phyloP scores from a whole-genome alignment of 2,113 vertebrate species.

The Rhadina sibilatrix region DNA sequence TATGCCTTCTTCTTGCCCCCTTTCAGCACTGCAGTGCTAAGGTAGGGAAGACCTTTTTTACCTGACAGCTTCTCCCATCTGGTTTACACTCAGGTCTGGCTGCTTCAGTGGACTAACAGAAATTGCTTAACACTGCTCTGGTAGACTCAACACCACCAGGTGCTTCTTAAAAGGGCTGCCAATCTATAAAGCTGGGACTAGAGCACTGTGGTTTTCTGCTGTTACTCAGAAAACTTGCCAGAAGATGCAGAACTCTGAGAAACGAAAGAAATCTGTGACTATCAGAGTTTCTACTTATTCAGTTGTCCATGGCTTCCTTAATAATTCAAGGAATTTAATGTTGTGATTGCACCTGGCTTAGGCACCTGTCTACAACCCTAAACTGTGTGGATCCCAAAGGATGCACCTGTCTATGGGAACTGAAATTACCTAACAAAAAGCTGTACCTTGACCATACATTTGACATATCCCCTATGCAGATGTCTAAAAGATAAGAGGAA shows the following conservation, averaged over 20 bases:
- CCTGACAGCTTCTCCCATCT: not conserved
- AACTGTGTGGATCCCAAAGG: not conserved
- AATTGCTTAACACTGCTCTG: not conserved
- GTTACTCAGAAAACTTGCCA: not conserved
- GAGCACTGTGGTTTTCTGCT: not conserved
- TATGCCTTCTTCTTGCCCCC: not conserved
- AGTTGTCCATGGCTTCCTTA: not conserved
- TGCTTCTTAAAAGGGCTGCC: not conserved
- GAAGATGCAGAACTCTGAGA: not conserved
- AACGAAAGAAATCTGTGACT: not conserved
- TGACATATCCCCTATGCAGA: not conserved
- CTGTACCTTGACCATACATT: not conserved
- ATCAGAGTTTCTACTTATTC: not conserved
- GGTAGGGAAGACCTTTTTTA: not conserved
- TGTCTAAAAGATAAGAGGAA: not conserved
- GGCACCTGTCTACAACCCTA: not conserved
- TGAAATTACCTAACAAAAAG: not conserved
- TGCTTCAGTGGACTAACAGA: not conserved
- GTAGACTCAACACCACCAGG: not conserved
- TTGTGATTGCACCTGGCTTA: not conserved
- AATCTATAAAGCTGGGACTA: not conserved
- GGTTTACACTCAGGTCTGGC: not conserved
- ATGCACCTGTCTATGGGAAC: not conserved
- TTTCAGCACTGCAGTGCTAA: not conserved
- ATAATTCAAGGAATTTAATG: not conserved